A percentile compares a stretch with the other conserved stretches of the same genome.
Evolutionary conservation across 2,797 vertebrate genomes (phyloP).

Genomic region (Spatula clypeata): DNA sequence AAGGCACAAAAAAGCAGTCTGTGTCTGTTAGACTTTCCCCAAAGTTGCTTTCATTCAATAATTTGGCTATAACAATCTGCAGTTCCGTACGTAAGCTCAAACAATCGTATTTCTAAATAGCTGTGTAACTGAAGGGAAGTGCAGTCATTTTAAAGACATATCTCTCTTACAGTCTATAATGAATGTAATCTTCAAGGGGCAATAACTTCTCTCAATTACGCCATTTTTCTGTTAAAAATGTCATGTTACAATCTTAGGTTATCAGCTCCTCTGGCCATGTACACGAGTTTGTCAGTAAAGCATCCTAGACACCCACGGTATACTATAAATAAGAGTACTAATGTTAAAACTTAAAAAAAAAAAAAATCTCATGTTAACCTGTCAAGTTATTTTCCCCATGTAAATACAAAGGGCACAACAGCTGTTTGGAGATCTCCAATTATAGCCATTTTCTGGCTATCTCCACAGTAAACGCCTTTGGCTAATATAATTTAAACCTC

Average conservation of each 20-base stretch:
- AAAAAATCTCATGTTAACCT: slow-evolving; percentile 64
- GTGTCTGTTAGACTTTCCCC: neutral
- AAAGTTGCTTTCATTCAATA: neutral
- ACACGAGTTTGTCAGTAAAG: neutral
- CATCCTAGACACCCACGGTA: neutral
- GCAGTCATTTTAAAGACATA: slow-evolving; percentile 2
- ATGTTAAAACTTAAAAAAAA: neutral
- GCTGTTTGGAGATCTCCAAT: slow-evolving; percentile 67
- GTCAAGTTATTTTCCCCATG: slow-evolving; percentile 59
- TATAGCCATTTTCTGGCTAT: slow-evolving; percentile 70
- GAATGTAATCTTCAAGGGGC: slow-evolving; percentile 62
- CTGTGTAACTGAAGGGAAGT: slow-evolving; percentile 6
- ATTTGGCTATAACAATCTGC: neutral
- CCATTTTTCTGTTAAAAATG: slow-evolving; percentile 53
- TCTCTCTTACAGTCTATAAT: slow-evolving; percentile 41
- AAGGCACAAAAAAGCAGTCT: neutral
- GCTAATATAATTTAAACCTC: slow-evolving; percentile 41
- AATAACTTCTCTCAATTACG: slow-evolving; percentile 77
- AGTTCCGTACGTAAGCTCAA: neutral
- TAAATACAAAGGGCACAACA: slow-evolving; percentile 22
- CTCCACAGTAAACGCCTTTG: slow-evolving; percentile 66
- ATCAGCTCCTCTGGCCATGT: slow-evolving; percentile 27
- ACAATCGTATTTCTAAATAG: neutral
- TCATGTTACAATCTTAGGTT: slow-evolving; percentile 4
- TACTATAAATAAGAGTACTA: slow-evolving; percentile 40